These are phyloP conservation scores for Halocynthia roretzi DNA, from an alignment of 23 tunicate genomes.

Conservation along the genomic window DNA sequence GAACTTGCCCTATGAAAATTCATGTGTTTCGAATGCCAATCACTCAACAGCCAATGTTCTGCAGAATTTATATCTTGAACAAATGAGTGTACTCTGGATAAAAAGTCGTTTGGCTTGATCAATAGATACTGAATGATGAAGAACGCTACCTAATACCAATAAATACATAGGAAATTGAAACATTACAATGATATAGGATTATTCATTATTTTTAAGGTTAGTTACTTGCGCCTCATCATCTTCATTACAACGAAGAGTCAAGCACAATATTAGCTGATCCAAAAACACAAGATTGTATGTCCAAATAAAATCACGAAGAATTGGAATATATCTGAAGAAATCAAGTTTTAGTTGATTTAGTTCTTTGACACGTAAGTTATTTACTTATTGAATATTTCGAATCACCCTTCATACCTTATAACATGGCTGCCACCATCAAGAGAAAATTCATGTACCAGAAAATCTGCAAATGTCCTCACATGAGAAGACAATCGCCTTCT, in stretches of 20 bases:
- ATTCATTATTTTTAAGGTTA: not conserved
- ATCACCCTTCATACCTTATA: not conserved
- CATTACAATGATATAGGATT: not conserved
- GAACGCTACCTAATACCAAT: slow-evolving; percentile 57
- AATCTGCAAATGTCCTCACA: slow-evolving; percentile 73
- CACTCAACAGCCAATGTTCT: slow-evolving; percentile 63
- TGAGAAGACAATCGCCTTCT: slow-evolving; percentile 47
- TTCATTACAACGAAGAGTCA: slow-evolving; percentile 75
- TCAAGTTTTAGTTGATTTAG: too few relatives aligned
- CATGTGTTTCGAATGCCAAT: slow-evolving; percentile 87
- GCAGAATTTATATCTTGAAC: slow-evolving; percentile 59
- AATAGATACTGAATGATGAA: slow-evolving; percentile 86
- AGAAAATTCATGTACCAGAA: slow-evolving; percentile 72
- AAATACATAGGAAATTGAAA: not conserved
- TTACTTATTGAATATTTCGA: too few relatives aligned
- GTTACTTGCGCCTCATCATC: slow-evolving; percentile 60
- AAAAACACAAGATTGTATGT: slow-evolving; percentile 69
- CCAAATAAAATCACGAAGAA: slow-evolving; percentile 82
- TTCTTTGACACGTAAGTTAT: too few relatives aligned
- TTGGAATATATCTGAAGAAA: slow-evolving; percentile 7
- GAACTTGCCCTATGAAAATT: slow-evolving; percentile 61
- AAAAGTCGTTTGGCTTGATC: slow-evolving; percentile 84
- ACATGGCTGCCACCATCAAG: slow-evolving; percentile 51
- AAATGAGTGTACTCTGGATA: slow-evolving; percentile 47
- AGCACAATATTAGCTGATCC: slow-evolving; percentile 80